phyloP scores from a whole-genome alignment of 2,113 vertebrate species.

The Bufo gargarizans region DNA sequence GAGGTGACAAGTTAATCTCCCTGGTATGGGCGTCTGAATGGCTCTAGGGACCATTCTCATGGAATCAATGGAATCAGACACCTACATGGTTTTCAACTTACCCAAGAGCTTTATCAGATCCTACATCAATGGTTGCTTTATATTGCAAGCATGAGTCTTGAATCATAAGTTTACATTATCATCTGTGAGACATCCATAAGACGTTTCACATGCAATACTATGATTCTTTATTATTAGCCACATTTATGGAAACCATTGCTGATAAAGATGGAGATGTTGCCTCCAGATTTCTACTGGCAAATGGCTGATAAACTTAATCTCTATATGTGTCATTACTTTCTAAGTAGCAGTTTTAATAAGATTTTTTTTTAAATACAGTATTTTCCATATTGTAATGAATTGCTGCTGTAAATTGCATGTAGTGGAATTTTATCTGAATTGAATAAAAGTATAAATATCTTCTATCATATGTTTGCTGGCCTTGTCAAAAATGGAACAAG shows the following conservation, averaged over 20 bases:
- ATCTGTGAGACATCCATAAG: background rate
- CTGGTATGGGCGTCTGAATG: background rate
- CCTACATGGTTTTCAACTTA: background rate
- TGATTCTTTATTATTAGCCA: too few relatives aligned
- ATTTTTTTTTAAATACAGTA: background rate
- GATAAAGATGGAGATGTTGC: too few relatives aligned
- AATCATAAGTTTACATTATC: background rate
- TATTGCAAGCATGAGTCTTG: background rate
- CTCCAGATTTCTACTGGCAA: too few relatives aligned
- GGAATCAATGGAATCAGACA: background rate
- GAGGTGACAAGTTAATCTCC: constrained; percentile 38
- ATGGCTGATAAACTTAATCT: too few relatives aligned
- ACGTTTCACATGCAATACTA: too few relatives aligned
- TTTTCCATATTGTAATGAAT: background rate
- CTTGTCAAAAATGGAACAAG: background rate
- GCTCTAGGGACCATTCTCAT: background rate
- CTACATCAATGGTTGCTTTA: background rate
- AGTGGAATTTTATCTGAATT: background rate
- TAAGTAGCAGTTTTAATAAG: background rate
- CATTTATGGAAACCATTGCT: too few relatives aligned
- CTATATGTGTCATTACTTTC: background rate
- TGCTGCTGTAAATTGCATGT: background rate
- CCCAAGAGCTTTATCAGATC: background rate
- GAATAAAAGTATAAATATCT: background rate
- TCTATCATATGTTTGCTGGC: background rate